Evolutionary conservation across 2,888 invertebrate species (phyloP).

Genomic region (Trichogramma dendrolimi): DNA sequence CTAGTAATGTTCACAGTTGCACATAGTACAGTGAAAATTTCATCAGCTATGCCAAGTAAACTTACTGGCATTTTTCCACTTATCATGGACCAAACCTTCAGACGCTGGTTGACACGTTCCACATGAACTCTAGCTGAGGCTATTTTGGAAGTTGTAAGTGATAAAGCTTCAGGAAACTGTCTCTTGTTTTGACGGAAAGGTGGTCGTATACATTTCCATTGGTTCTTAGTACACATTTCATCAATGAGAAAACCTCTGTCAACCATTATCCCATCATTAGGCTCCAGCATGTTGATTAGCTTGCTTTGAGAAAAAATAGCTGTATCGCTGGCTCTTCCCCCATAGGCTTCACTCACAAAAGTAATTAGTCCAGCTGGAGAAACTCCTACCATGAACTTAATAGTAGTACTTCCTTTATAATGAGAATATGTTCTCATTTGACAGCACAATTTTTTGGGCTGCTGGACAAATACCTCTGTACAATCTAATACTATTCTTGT

Average conservation of each 20-base stretch:
- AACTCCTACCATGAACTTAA: slow-evolving; percentile 35
- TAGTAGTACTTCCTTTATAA: slow-evolving; percentile 31
- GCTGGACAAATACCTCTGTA: slow-evolving; percentile 33
- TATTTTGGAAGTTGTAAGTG: slow-evolving; percentile 20
- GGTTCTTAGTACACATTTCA: slow-evolving; percentile 20
- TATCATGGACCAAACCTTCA: no score
- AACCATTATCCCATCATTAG: slow-evolving; percentile 33
- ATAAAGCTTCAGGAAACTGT: slow-evolving; percentile 25
- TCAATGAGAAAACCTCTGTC: slow-evolving; percentile 30
- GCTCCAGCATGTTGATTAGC: slow-evolving; percentile 20
- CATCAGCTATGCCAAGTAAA: no score
- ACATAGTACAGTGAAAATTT: no score
- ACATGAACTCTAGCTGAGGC: slow-evolving; percentile 28
- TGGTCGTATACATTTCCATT: slow-evolving; percentile 24
- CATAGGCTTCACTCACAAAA: slow-evolving; percentile 33
- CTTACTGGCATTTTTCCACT: no score
- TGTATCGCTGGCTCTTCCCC: slow-evolving; percentile 34
- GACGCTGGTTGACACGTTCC: no score
- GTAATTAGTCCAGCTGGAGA: slow-evolving; percentile 35
- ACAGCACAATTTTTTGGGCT: slow-evolving; percentile 31
- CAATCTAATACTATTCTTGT: slow-evolving; percentile 35
- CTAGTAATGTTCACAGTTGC: no score
- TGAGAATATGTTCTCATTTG: slow-evolving; percentile 32
- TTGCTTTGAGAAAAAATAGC: slow-evolving; percentile 28
- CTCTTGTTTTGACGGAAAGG: slow-evolving; percentile 27